Evolutionary conservation across 2,113 vertebrate genomes (phyloP).

Genomic region (Butastur rufipennis): DNA sequence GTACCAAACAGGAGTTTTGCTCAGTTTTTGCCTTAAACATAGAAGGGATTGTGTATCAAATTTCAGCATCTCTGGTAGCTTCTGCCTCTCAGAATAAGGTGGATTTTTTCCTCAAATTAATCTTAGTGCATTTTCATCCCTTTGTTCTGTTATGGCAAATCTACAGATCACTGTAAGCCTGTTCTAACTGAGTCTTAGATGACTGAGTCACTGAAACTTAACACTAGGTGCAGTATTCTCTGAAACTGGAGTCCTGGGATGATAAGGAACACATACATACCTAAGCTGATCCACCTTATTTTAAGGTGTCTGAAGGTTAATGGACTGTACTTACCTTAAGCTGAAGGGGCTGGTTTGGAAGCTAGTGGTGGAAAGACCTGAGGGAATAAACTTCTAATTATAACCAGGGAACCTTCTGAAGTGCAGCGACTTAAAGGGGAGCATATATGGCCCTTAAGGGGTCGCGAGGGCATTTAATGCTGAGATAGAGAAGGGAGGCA

Average conservation of each 20-base stretch:
- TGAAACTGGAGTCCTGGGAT: background rate
- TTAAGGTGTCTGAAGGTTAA: background rate
- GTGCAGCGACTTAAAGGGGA: background rate
- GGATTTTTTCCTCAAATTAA: background rate
- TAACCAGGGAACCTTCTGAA: background rate
- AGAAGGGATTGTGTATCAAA: background rate
- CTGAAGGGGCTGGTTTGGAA: background rate
- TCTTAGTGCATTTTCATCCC: background rate
- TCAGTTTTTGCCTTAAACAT: background rate
- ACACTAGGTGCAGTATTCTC: background rate
- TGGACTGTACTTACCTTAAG: background rate
- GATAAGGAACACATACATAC: background rate
- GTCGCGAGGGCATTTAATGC: background rate
- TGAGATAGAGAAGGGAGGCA: background rate
- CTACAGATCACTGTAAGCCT: background rate
- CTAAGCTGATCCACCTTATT: background rate
- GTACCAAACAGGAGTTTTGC: background rate
- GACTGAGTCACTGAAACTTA: background rate
- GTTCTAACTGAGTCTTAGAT: background rate
- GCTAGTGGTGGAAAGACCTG: background rate
- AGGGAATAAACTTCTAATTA: background rate
- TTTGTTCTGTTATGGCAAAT: background rate
- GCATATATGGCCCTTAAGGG: background rate
- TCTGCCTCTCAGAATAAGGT: background rate
- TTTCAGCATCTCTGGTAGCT: background rate